These are phyloP conservation scores for Phaethornis superciliosus DNA, from an alignment of 2,113 vertebrate species.

Conservation along the genomic window DNA sequence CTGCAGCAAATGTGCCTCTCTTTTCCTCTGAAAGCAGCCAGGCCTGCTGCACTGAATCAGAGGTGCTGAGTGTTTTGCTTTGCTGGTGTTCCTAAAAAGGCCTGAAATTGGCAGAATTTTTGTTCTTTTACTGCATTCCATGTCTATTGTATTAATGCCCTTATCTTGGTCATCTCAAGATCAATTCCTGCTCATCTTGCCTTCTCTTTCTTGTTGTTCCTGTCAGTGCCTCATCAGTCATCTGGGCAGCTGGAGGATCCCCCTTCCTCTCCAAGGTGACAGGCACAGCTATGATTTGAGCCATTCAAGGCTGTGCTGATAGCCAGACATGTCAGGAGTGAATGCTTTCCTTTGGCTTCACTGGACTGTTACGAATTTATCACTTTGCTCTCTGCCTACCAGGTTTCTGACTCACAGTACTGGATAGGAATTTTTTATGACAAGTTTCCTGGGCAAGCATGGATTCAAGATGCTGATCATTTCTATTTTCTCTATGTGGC, in stretches of 20 bases:
- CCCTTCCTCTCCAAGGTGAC: neutral
- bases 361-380: neutral
- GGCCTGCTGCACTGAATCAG: neutral
- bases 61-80: neutral
- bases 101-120: neutral
- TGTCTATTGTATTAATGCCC: neutral
- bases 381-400: neutral
- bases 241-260: neutral
- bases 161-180: neutral
- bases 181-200: neutral
- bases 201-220: neutral
- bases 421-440: neutral
- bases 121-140: neutral
- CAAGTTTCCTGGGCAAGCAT: neutral
- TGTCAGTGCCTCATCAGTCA: neutral
- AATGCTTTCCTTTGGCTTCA: neutral
- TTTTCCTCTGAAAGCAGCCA: neutral
- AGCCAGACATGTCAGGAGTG: neutral
- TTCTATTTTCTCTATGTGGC: neutral
- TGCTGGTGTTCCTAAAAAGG: neutral
- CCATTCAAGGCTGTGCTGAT: neutral
- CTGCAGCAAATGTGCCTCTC: neutral
- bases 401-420: neutral
- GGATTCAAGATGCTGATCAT: neutral
- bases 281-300: neutral